Percentiles rank a stretch among this genome's conserved stretches.
phyloP scores from a whole-genome alignment of 2,797 vertebrate species.

The Pseudochaenichthys georgianus region DNA sequence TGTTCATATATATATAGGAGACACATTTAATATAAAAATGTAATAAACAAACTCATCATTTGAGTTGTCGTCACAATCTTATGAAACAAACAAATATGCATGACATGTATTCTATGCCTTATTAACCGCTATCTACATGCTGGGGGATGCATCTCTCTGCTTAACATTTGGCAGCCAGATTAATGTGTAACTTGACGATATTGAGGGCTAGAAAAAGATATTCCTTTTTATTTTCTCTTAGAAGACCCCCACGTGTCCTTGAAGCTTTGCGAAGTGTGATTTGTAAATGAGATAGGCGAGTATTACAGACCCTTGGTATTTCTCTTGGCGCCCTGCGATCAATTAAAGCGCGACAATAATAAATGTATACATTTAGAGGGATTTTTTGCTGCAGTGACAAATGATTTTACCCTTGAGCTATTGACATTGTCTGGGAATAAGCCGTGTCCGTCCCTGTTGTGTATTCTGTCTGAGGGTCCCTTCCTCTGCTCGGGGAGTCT shows the following conservation, averaged over 20 bases:
- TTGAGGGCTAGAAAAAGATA: conserved; percentile 47
- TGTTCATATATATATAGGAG: not conserved
- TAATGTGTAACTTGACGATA: conserved; percentile 58
- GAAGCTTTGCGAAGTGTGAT: conserved; percentile 80
- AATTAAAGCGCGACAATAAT: conserved; percentile 88
- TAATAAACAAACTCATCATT: conserved; percentile 7
- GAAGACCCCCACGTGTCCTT: conserved; percentile 79
- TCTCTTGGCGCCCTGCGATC: conserved; percentile 82
- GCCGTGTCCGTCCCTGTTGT: conserved; percentile 84
- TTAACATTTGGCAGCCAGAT: conserved; percentile 42
- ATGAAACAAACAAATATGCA: conserved; percentile 2
- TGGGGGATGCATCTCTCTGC: conserved; percentile 16
- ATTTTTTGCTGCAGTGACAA: conserved; percentile 83
- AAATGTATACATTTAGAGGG: conserved; percentile 88
- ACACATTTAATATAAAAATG: conserved; percentile 19
- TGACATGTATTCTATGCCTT: not conserved
- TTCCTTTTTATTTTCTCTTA: conserved; percentile 60
- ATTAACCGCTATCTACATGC: not conserved
- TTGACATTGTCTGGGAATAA: conserved; percentile 87
- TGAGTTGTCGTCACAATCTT: not conserved
- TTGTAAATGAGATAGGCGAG: conserved; percentile 86
- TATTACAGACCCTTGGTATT: conserved; percentile 86
- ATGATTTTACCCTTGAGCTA: conserved; percentile 89
- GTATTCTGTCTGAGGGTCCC: conserved; percentile 83
- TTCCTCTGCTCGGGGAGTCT: conserved; percentile 82